A percentile compares a stretch with the other conserved stretches of the same genome.
Conservation (phyloP, 2,113 vertebrate genomes). For the Ginglymostoma cirratum region DNA sequence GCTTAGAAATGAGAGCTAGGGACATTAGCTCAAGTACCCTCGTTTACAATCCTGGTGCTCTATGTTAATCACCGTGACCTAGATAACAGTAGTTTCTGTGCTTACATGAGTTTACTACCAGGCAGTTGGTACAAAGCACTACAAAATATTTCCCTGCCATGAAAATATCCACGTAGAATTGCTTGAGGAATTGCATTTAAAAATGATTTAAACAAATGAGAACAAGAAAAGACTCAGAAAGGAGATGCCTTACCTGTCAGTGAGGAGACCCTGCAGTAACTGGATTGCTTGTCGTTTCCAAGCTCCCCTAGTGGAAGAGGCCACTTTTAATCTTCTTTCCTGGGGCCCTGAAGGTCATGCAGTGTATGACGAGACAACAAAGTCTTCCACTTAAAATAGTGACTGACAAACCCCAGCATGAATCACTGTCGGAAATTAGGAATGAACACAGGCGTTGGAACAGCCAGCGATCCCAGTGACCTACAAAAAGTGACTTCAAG, state of each 20-base stretch:
- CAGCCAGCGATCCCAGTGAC: background rate
- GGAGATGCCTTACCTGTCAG: background rate
- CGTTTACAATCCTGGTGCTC: background rate
- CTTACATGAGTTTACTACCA: background rate
- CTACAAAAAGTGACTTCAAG: background rate
- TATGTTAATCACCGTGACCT: background rate
- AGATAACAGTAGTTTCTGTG: background rate
- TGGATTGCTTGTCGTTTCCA: background rate
- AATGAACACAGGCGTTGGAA: background rate
- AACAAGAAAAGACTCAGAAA: background rate
- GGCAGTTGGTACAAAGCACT: background rate
- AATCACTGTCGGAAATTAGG: background rate
- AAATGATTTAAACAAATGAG: background rate
- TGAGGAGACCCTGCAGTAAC: background rate
- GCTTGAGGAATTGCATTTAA: background rate
- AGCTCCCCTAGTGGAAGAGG: background rate
- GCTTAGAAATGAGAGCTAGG: background rate
- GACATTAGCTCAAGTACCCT: background rate
- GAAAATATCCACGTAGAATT: background rate
- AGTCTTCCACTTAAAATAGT: constrained; percentile 9
- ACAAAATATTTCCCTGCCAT: background rate
- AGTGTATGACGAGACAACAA: background rate
- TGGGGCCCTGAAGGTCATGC: background rate
- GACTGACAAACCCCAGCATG: constrained; percentile 7
- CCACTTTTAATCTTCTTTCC: background rate